phyloP scores from a whole-genome alignment of 2,113 vertebrate genomes.

The Cyphomyrus discorhynchus region DNA sequence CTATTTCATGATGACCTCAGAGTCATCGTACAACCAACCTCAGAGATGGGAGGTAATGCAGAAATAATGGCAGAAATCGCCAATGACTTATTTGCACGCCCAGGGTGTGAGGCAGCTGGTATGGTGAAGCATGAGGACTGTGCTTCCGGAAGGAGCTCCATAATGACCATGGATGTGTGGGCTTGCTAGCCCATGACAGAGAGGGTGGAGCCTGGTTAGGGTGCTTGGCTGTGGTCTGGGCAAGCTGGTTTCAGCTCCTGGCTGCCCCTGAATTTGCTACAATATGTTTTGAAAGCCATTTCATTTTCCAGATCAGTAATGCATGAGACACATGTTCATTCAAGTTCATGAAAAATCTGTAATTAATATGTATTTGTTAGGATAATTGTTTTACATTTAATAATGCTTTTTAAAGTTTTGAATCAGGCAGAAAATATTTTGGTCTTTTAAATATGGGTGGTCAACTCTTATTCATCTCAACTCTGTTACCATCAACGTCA shows the following conservation, averaged over 20 bases:
- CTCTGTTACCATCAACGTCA: constrained; percentile 1
- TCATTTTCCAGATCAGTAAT: background rate
- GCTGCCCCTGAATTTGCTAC: constrained; percentile 11
- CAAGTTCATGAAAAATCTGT: background rate
- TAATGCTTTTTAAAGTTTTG: background rate
- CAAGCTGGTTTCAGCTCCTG: background rate
- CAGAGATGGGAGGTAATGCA: background rate
- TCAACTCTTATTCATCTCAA: constrained; percentile 10
- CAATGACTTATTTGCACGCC: background rate
- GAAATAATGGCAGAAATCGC: background rate
- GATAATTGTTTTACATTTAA: background rate
- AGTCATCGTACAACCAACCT: background rate
- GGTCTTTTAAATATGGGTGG: background rate
- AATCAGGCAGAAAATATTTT: constrained; percentile 9
- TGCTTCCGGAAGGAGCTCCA: background rate
- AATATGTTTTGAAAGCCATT: constrained; percentile 9
- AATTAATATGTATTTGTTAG: background rate
- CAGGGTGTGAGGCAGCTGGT: background rate
- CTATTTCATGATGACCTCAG: background rate
- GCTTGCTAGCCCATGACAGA: background rate
- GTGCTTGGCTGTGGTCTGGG: background rate
- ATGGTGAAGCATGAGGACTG: background rate
- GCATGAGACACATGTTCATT: background rate
- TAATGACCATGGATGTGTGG: background rate
- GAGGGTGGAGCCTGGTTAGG: background rate